Evolutionary conservation across 2,113 vertebrate genomes (phyloP), one percentile per base, ranked within the genome.

Genomic region (Amphiprion ocellaris): DNA sequence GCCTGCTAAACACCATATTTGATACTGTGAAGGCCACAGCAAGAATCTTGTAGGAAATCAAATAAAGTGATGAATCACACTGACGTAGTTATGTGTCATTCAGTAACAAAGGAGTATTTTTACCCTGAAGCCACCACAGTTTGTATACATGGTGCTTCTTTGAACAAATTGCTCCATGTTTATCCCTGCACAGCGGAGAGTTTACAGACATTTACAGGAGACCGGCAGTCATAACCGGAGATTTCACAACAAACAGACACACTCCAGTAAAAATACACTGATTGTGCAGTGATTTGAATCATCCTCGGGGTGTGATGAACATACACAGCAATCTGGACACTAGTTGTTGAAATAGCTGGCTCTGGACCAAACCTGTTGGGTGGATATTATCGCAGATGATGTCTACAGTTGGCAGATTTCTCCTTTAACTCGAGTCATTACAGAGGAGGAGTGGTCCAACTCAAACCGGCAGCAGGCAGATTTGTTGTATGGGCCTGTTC

Each of bases 381-480:
- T 4, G 37, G 56, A 70, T 62, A 24, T 33, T 4, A 64, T 61
- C 68, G 62, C 73, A 75, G 69, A 85, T 74, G 59, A 76, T 66
- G 12, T 50, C 37, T 17, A 37, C 44, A 70, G 53, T 75, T 58
- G 62, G 56, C n/a, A 24, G 55, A 54, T 69, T 76, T 64, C 33
- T 54, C 30, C 16, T 58, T 28, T 56, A 79, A 44, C 28, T 44
- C 17, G 1, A 17, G 44, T n/a, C 10, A 84, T 81, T 78, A 62
- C 68, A 66, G 46, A 28, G 68, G 41, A 56, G 39, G 65, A 54
- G 23, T 21, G 3, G 58, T 66, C 23, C 41, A 30, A 68, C 44
- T 33, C 17, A 80, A 69, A 72, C 46, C 24, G 44, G 2, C 78
- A 80, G 72, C 72, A 66, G 66, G 46, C 84, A 28, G 69, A 65